Base-by-base conservation (phyloP, 2,797 vertebrate species). In the Nasua narica region DNA sequence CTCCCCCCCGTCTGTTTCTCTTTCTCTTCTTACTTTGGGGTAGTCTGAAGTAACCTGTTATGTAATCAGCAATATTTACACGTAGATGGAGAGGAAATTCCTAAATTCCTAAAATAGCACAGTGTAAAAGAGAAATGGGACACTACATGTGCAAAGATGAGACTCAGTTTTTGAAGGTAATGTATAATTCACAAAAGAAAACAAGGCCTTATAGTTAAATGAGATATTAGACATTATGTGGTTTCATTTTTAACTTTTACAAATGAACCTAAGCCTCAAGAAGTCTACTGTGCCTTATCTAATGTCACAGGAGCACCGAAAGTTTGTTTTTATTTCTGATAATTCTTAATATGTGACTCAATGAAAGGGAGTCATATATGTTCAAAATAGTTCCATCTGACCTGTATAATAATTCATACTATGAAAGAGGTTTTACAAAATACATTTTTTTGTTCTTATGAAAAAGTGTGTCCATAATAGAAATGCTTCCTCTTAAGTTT, bases 331-430 rank as follows among this genome's bases (percentile, higher is more conserved):
- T 9, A 92, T 56, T 85, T 92, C 32, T 81, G 46, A 52, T 15
- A 87, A 67, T 21, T 87, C 19, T 76, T 16, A 77, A 18, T 86
- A 78, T 32, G 2, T 83, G 21, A 74, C 12, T 70, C 43, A 94
- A 0, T 35, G 14, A 94, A 88, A 83, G 16, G 11, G 3, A 70
- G 9, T 32, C 32, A 62, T 84, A 62, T 84, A 48, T 37, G 23
- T 72, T 89, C 46, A 84, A 90, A 89, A 72, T 52, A 50, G 16
- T 48, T 81, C 87, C 25, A 65, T 46, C 21, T 91, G 12, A 69
- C 1, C 1, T 72, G 40, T 29, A 32, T 70, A 77, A 54, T 82
- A 88, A 37, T 67, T 65, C 72, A 56, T 70, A 16, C 40, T 58
- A n/a, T 43, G 27, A 65, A 89, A 79, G 16, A 60, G 14, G 23